Percentiles rank a stretch among this genome's conserved stretches.
phyloP scores from a whole-genome alignment of 2,888 invertebrate species.

The Sarcophaga subvicina region DNA sequence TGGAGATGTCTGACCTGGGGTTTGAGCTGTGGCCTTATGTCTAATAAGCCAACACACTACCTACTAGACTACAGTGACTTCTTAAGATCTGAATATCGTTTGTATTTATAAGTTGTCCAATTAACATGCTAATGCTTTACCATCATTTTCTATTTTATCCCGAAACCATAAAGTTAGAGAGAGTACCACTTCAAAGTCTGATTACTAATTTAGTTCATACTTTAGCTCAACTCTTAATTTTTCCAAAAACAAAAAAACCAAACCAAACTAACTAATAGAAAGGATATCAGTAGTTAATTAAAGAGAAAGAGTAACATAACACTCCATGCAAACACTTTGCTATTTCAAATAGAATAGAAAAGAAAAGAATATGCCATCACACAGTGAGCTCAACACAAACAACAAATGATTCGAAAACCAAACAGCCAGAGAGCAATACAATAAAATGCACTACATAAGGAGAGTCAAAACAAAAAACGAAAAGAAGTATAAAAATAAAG shows the following conservation, averaged over 20 bases:
- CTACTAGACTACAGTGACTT: too few relatives aligned
- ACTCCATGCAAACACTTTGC: constrained; percentile 63
- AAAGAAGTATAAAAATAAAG: constrained; percentile 28
- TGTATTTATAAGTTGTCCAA: too few relatives aligned
- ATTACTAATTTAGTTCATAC: background rate
- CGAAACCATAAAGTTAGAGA: background rate
- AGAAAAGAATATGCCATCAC: constrained; percentile 35
- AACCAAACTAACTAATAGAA: constrained; percentile 13
- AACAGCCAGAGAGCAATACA: background rate
- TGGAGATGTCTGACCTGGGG: too few relatives aligned
- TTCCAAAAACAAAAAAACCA: background rate
- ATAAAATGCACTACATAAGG: constrained; percentile 29
- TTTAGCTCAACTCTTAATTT: background rate
- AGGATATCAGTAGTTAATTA: background rate
- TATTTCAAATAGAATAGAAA: constrained; percentile 59
- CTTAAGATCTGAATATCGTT: too few relatives aligned
- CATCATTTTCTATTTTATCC: too few relatives aligned
- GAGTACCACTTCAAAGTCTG: background rate
- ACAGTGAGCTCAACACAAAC: constrained; percentile 17
- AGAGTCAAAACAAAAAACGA: constrained; percentile 38
- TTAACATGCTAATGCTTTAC: too few relatives aligned
- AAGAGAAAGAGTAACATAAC: constrained; percentile 19
- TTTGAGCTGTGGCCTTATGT: too few relatives aligned
- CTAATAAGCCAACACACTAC: too few relatives aligned
- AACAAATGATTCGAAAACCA: constrained; percentile 11